Evolutionary conservation across 2,113 vertebrate genomes (phyloP).

Genomic region (Entelurus aequoreus): DNA sequence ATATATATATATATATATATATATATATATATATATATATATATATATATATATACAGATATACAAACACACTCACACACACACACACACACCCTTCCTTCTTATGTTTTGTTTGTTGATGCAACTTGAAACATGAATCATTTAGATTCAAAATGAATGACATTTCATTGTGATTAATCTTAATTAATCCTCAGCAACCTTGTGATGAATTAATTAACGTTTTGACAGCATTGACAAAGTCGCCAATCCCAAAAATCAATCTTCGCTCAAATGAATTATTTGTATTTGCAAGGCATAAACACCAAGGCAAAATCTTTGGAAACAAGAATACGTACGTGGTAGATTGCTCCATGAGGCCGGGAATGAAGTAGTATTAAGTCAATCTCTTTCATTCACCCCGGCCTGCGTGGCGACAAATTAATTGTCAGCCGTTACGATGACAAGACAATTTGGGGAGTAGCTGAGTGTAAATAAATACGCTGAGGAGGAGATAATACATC

Average conservation of each 20-base stretch:
- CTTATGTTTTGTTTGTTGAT: no score
- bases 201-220: no score
- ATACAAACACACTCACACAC: no score
- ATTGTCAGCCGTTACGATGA: constrained; percentile 75
- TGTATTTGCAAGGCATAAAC: constrained; percentile 5
- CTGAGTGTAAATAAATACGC: constrained; percentile 80
- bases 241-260: neutral
- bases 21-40: no score
- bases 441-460: constrained; percentile 77
- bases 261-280: neutral
- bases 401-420: constrained; percentile 73
- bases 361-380: constrained; percentile 68
- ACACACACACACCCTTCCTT: no score
- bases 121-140: no score
- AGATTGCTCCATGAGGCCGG: constrained; percentile 44
- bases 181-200: no score
- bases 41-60: no score
- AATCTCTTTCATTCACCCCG: constrained; percentile 70
- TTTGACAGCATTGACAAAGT: no score
- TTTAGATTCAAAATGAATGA: no score
- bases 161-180: no score
- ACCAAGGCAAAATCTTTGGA: neutral
- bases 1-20: no score
- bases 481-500: constrained; percentile 79
- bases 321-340: constrained; percentile 33